Evolutionary conservation across 1,140 invertebrate genomes (phyloP).

Genomic region (Nephotettix cincticeps): DNA sequence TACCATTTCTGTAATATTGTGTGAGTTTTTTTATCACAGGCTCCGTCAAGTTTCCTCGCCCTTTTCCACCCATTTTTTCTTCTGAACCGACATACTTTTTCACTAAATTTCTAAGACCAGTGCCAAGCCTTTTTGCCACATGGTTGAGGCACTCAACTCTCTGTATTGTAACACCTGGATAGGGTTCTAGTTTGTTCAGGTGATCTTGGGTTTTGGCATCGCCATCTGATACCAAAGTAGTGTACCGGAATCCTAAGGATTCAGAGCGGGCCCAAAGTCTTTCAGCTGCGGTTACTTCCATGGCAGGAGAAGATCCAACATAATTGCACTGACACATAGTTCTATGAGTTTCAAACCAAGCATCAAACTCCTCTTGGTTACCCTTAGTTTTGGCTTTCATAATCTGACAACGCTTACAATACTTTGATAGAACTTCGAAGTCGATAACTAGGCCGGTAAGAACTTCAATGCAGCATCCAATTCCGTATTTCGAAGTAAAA

Average conservation of each 20-base stretch:
- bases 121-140: slow-evolving; percentile 37
- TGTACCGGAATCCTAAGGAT: slow-evolving; percentile 37
- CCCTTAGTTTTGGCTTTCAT: slow-evolving; percentile 10
- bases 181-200: slow-evolving; percentile 35
- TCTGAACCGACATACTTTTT: slow-evolving; percentile 23
- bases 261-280: slow-evolving; percentile 39
- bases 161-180: slow-evolving; percentile 29
- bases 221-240: slow-evolving; percentile 39
- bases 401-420: slow-evolving; percentile 30
- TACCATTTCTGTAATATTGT: slow-evolving; percentile 27
- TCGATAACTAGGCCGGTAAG: slow-evolving; percentile 37
- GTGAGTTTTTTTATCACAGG: slow-evolving; percentile 25
- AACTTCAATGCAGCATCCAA: slow-evolving; percentile 34
- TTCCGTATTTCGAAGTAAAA: slow-evolving; percentile 35
- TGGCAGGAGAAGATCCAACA: slow-evolving; percentile 34
- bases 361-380: slow-evolving; percentile 28
- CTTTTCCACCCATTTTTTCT: slow-evolving; percentile 28
- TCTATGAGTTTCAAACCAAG: slow-evolving; percentile 34
- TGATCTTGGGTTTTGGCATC: slow-evolving; percentile 38
- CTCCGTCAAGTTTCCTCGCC: slow-evolving; percentile 21
- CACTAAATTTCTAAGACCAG: slow-evolving; percentile 29
- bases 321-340: slow-evolving; percentile 31
- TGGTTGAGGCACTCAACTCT: slow-evolving; percentile 43
- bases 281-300: slow-evolving; percentile 39
- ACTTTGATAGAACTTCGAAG: slow-evolving; percentile 35